Conservation (phyloP, 2,113 vertebrate species). For the Laticauda laticaudata region DNA sequence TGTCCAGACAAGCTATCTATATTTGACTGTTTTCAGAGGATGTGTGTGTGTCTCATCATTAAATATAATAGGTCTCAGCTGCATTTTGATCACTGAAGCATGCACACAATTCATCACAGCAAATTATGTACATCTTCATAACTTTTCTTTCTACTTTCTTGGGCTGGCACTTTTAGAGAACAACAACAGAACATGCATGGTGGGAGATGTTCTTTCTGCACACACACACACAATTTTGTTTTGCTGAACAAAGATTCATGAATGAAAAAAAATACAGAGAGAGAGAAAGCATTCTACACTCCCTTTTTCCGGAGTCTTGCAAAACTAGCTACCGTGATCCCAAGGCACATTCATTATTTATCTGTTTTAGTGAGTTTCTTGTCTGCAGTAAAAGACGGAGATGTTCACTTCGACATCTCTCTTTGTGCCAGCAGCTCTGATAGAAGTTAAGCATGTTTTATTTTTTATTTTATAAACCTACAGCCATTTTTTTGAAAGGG, state of each 20-base stretch:
- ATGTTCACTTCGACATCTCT: slow-evolving; percentile 57
- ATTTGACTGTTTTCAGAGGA: slow-evolving; percentile 70
- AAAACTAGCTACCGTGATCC: slow-evolving; percentile 62
- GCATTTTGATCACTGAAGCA: slow-evolving; percentile 73
- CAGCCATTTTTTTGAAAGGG: slow-evolving; percentile 43
- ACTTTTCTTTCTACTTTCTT: slow-evolving; percentile 63
- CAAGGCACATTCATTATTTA: slow-evolving; percentile 74
- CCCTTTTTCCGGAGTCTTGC: slow-evolving; percentile 53
- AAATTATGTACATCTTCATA: slow-evolving; percentile 71
- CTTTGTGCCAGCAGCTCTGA: slow-evolving; percentile 57
- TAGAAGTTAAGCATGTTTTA: neutral
- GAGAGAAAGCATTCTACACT: slow-evolving; percentile 39
- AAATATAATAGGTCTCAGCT: slow-evolving; percentile 80
- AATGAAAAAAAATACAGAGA: slow-evolving; percentile 26
- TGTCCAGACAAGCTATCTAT: slow-evolving; percentile 62
- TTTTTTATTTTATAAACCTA: slow-evolving; percentile 32
- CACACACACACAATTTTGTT: slow-evolving; percentile 24
- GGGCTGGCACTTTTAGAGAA: slow-evolving; percentile 52
- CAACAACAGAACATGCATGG: slow-evolving; percentile 47
- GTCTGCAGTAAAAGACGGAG: slow-evolving; percentile 69
- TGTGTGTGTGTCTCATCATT: slow-evolving; percentile 65
- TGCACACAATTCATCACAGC: slow-evolving; percentile 78
- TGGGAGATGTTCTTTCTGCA: neutral
- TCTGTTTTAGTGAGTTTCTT: slow-evolving; percentile 70
- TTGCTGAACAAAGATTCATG: slow-evolving; percentile 53